A percentile compares a stretch with the other conserved stretches of the same genome.
These are phyloP conservation scores for Gerris buenoi DNA, from an alignment of 1,140 invertebrate genomes.

Conservation along the genomic window DNA sequence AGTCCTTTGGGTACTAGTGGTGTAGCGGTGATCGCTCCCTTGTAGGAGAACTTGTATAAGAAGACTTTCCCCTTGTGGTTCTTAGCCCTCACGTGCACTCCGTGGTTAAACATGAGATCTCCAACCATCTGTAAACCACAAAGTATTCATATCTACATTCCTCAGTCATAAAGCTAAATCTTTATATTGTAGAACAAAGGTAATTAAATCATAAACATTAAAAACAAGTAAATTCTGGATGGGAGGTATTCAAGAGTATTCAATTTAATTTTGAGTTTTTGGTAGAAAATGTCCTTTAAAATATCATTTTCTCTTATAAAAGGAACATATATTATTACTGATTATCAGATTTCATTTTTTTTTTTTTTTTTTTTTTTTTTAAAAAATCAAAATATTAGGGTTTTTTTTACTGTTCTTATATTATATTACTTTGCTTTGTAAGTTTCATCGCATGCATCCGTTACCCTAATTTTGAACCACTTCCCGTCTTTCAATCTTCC, in stretches of 20 bases:
- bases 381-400: too few relatives aligned
- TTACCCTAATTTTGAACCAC: too few relatives aligned
- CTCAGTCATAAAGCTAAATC: too few relatives aligned
- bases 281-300: not conserved
- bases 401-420: too few relatives aligned
- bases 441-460: too few relatives aligned
- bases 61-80: not conserved
- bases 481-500: too few relatives aligned
- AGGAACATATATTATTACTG: too few relatives aligned
- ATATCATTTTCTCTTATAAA: not conserved
- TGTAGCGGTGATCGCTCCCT: not conserved
- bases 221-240: not conserved
- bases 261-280: too few relatives aligned
- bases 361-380: too few relatives aligned
- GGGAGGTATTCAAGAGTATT: not conserved
- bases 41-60: not conserved
- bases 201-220: not conserved
- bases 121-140: not conserved
- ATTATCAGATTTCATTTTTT: too few relatives aligned
- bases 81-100: not conserved
- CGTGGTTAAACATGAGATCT: not conserved
- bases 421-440: too few relatives aligned
- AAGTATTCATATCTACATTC: not conserved
- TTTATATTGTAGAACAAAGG: not conserved
- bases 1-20: not conserved